phyloP scores from a whole-genome alignment of 64 coral and sea anemone species.

The Astreopora myriophthalma region DNA sequence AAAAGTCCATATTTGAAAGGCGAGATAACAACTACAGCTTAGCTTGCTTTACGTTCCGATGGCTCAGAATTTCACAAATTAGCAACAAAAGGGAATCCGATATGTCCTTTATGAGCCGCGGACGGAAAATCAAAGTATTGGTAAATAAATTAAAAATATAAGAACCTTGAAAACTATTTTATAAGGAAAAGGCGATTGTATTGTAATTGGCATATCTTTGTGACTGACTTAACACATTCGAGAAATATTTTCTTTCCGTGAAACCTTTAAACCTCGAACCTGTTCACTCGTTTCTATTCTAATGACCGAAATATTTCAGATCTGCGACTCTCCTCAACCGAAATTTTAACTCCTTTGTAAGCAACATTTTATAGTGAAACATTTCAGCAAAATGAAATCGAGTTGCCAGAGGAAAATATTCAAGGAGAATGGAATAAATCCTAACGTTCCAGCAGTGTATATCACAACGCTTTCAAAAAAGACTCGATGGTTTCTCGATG shows the following conservation, averaged over 20 bases:
- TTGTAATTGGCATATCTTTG: neutral
- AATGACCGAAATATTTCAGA: neutral
- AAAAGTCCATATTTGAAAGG: too few species aligned
- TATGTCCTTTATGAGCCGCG: neutral
- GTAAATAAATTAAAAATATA: conserved; percentile 48
- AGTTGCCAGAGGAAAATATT: neutral
- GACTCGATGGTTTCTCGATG: neutral
- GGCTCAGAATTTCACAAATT: neutral
- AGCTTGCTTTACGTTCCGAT: neutral
- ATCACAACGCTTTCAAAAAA: neutral
- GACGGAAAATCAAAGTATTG: conserved; percentile 25
- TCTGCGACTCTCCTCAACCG: neutral
- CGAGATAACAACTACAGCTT: too few species aligned
- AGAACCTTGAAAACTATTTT: neutral
- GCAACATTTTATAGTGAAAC: conserved; percentile 18
- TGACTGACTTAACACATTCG: conserved; percentile 7
- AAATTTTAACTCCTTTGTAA: neutral
- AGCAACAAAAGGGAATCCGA: conserved; percentile 25
- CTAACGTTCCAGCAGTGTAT: neutral
- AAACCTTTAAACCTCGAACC: neutral
- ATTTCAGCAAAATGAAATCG: neutral
- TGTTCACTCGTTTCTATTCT: too few species aligned
- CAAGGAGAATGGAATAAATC: neutral
- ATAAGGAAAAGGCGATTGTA: neutral
- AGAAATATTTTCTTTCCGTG: neutral